These are phyloP conservation scores for Onychomys leucogaster DNA, from an alignment of 2,797 vertebrate genomes.

Conservation along the genomic window DNA sequence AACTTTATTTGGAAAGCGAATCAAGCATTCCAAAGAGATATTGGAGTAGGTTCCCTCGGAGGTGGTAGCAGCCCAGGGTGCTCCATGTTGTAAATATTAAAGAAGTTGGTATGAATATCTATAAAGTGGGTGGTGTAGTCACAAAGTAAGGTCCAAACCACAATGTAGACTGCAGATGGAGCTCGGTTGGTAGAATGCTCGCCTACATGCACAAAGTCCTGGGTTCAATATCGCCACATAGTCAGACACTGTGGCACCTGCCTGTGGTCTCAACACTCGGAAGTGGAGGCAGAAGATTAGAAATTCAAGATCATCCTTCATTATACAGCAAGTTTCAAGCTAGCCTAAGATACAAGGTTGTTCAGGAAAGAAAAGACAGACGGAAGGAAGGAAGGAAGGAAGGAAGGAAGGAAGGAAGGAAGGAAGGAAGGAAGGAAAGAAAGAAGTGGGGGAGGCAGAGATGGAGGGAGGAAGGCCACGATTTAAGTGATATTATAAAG, in stretches of 20 bases:
- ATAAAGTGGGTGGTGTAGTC: not conserved
- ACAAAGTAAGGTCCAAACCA: not conserved
- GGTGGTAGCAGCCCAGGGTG: not conserved
- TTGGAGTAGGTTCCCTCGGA: not conserved
- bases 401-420: too few relatives aligned
- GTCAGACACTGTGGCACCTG: too few relatives aligned
- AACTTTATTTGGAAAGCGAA: not conserved
- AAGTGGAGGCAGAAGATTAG: not conserved
- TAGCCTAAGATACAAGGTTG: not conserved
- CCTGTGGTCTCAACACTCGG: not conserved
- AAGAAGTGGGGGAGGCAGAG: too few relatives aligned
- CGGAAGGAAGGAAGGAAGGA: too few relatives aligned
- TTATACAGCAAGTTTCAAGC: not conserved
- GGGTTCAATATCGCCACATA: not conserved
- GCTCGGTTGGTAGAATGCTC: not conserved
- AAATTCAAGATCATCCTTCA: not conserved
- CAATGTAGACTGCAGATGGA: not conserved
- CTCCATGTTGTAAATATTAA: not conserved
- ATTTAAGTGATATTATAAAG: not conserved
- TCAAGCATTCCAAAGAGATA: not conserved
- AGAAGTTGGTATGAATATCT: not conserved
- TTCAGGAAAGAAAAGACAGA: not conserved
- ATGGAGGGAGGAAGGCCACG: too few relatives aligned
- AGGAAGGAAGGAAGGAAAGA: too few relatives aligned
- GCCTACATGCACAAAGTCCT: not conserved